phyloP scores from a whole-genome alignment of 1,140 invertebrate genomes.

The Pectinophora gossypiella region DNA sequence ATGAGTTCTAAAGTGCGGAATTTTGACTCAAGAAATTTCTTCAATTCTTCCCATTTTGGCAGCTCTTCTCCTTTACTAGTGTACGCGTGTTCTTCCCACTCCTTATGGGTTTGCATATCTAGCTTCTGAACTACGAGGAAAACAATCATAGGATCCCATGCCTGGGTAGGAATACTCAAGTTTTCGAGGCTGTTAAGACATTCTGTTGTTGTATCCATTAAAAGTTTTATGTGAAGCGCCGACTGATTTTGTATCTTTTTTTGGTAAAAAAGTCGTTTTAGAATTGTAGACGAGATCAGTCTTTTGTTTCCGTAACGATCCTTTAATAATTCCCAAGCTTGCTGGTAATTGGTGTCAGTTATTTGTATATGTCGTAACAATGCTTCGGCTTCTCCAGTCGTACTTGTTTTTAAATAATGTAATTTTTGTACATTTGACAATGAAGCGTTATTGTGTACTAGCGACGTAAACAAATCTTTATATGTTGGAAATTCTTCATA shows the following conservation, averaged over 20 bases:
- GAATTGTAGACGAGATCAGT: conserved; percentile 34
- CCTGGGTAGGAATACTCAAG: conserved; percentile 15
- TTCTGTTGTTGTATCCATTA: conserved; percentile 35
- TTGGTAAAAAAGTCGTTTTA: conserved; percentile 30
- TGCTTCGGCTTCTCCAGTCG: conserved; percentile 26
- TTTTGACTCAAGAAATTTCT: conserved; percentile 24
- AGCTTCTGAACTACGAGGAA: conserved; percentile 33
- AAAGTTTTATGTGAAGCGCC: conserved; percentile 26
- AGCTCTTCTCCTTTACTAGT: conserved; percentile 13
- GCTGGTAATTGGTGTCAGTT: conserved; percentile 35
- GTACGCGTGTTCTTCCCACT: conserved; percentile 29
- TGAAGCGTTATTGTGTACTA: conserved; percentile 25
- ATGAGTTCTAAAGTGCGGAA: conserved; percentile 31
- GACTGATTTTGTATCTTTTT: conserved; percentile 19
- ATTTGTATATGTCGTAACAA: conserved; percentile 25
- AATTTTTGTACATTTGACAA: conserved; percentile 35
- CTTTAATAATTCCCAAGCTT: conserved; percentile 35
- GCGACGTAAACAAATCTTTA: conserved; percentile 29
- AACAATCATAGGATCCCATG: conserved; percentile 38
- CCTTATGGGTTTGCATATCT: conserved; percentile 25
- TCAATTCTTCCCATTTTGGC: conserved; percentile 25
- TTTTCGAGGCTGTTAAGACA: conserved; percentile 34
- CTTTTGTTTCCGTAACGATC: conserved; percentile 38
- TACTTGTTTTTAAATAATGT: conserved; percentile 31
- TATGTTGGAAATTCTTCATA: conserved; percentile 40